Evolutionary conservation across 2,888 invertebrate species (phyloP), one percentile per base, ranked within the genome.

Genomic region (Cerceris ruficornis): DNA sequence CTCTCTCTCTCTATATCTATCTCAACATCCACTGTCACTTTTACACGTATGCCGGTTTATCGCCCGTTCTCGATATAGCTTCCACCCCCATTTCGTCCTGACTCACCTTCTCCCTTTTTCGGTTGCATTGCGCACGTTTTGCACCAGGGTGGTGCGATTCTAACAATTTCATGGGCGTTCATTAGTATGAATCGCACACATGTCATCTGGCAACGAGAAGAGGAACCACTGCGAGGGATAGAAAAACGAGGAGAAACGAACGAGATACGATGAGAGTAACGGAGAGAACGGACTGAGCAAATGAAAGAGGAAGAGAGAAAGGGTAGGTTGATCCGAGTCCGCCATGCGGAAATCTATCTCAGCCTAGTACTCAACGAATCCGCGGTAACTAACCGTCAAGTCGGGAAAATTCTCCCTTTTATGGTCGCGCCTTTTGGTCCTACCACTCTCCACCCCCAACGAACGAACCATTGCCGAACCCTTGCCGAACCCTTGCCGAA

Each of bases 291-390:
- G 57, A 17, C 5, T 43, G 17, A 52, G 28, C 8, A 28, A 8
- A 52, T 39, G 46, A 57, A 15, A 43, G 54, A 43, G 60, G 62
- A 52, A 14, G 9, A 11, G 50, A 55, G 69, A 46, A 73, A 69
- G 62, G 75, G 77, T 75, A 85, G 64, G 79, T 84, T 84, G 81
- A 84, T 85, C 82, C 82, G 77, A 76, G 69, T 80, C 77, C 76
- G 80, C 84, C 85, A 87, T 83, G 88, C 85, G 86, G 84, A 89
- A 87, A 87, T 80, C 80, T 82, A 84, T 81, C 86, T 79, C 75
- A 76, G 70, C 39, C 77, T 85, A 75, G 65, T 80, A 69, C 70
- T 80, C 73, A 49, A 72, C 67, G 70, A 68, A 68, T 71, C 65
- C 73, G 75, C 83, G 76, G 85, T 87, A 83, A 88, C 84, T 84